phyloP scores from a whole-genome alignment of 2,797 vertebrate species.

The Phoebastria nigripes region DNA sequence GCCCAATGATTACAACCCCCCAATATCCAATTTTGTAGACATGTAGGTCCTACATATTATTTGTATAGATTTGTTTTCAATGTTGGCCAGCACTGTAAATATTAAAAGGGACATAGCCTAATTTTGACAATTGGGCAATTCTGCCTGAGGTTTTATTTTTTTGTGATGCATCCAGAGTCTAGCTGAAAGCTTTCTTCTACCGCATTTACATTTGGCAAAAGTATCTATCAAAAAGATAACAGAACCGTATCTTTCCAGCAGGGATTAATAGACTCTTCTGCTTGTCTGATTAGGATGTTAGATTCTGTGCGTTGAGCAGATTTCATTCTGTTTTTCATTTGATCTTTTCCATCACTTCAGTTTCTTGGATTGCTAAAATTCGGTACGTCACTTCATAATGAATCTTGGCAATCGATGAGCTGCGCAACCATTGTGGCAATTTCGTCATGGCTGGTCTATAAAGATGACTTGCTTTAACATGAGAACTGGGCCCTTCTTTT shows the following conservation, averaged over 20 bases:
- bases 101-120: neutral
- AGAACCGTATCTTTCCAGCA: neutral
- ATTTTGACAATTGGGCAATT: neutral
- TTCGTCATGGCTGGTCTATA: neutral
- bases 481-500: neutral
- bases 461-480: neutral
- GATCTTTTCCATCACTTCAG: neutral
- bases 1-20: neutral
- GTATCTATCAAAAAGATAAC: neutral
- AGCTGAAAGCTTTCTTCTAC: neutral
- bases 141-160: neutral
- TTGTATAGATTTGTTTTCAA: neutral
- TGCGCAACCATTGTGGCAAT: neutral
- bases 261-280: neutral
- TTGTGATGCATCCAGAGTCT: neutral
- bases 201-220: neutral
- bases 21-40: neutral
- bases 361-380: neutral
- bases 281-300: neutral
- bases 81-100: neutral
- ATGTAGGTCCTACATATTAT: neutral
- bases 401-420: neutral
- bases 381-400: rapidly evolving
- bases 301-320: no score
- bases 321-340: neutral